Conservation (phyloP, 2,113 vertebrate genomes). For the Morone chrysops region DNA sequence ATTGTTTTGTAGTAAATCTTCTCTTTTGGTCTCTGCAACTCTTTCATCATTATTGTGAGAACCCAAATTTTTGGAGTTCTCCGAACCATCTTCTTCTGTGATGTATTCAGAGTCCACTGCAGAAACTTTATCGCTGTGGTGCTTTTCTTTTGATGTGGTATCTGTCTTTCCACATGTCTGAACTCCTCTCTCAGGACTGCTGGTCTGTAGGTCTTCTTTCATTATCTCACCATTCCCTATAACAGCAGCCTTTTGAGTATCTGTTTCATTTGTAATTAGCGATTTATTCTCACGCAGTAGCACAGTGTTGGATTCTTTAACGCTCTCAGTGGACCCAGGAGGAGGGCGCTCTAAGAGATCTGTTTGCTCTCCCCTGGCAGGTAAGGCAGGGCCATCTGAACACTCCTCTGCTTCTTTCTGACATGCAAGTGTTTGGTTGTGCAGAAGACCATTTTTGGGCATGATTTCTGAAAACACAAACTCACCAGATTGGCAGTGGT, state of each 20-base stretch:
- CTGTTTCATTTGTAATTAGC: conserved; percentile 29
- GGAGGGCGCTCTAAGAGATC: conserved; percentile 47
- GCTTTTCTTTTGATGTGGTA: conserved; percentile 3
- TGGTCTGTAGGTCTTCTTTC: conserved; percentile 42
- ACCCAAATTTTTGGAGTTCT: conserved; percentile 35
- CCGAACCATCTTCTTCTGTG: conserved; percentile 24
- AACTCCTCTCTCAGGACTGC: conserved; percentile 20
- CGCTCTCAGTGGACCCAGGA: conserved; percentile 33
- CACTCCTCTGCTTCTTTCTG: conserved; percentile 71
- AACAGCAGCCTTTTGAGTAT: conserved; percentile 24
- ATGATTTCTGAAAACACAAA: conserved; percentile 82
- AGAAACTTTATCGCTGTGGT: conserved; percentile 3
- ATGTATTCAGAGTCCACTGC: conserved; percentile 19
- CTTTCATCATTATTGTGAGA: conserved; percentile 37
- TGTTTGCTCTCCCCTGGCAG: conserved; percentile 71
- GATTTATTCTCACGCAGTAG: conserved; percentile 49
- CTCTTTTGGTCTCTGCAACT: conserved; percentile 27
- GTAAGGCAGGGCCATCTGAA: conserved; percentile 76
- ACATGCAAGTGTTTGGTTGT: conserved; percentile 71
- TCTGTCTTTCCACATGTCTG: conserved; percentile 29
- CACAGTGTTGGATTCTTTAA: conserved; percentile 53
- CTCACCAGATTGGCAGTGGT: conserved; percentile 68
- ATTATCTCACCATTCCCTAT: conserved; percentile 61
- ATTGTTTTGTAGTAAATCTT: conserved; percentile 30
- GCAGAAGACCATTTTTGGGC: conserved; percentile 80